Conservation (phyloP, 2,113 vertebrate species). For the Hyaena hyaena region DNA sequence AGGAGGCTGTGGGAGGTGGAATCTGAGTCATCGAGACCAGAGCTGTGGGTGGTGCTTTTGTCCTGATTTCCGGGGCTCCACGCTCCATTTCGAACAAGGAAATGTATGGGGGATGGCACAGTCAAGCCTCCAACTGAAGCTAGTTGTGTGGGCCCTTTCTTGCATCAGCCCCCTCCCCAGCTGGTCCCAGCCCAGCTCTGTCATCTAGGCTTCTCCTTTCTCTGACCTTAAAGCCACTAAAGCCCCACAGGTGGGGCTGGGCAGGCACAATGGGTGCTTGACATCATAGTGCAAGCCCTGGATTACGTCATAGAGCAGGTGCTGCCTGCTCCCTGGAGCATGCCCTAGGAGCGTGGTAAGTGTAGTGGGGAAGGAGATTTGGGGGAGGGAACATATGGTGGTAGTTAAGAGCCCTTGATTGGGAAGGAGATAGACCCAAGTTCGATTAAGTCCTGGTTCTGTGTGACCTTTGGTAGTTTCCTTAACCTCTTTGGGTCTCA, state of each 20-base stretch:
- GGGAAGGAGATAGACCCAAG: background rate
- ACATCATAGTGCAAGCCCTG: background rate
- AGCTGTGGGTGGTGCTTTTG: conserved; percentile 83
- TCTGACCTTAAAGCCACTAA: background rate
- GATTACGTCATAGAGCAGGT: conserved; percentile 4
- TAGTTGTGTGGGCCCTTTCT: conserved; percentile 11
- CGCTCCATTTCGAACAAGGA: conserved; percentile 68
- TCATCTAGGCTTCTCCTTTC: background rate
- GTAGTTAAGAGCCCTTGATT: background rate
- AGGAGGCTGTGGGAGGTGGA: conserved; percentile 81
- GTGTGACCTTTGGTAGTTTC: background rate
- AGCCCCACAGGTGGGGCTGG: background rate
- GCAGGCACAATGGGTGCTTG: background rate
- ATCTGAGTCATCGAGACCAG: conserved; percentile 80
- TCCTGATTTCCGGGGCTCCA: conserved; percentile 79
- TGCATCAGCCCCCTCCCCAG: background rate
- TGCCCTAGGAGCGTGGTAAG: background rate
- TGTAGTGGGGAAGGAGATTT: background rate
- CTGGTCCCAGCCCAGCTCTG: background rate
- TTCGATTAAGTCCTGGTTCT: background rate
- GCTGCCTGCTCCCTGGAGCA: background rate
- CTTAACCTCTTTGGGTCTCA: background rate
- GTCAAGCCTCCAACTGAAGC: background rate
- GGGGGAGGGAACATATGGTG: background rate
- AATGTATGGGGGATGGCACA: conserved; percentile 40